Percentiles rank a stretch among this genome's conserved stretches.
Evolutionary conservation across 2,113 vertebrate species (phyloP).

Genomic region (Diadophis punctatus): DNA sequence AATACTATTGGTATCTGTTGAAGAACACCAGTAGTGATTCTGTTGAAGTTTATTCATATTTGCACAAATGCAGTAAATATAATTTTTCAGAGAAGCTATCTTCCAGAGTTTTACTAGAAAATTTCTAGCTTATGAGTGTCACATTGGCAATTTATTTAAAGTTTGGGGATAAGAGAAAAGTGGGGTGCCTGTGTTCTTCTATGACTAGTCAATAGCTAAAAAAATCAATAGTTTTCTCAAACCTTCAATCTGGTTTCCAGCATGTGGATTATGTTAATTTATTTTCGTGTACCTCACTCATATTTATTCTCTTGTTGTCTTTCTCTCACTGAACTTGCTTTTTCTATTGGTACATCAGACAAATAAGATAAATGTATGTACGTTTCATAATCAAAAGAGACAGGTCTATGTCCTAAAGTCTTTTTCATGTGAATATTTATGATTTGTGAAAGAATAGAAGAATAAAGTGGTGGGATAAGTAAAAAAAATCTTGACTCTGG

Average conservation of each 20-base stretch:
- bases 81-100: background rate
- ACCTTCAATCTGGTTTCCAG: background rate
- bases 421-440: background rate
- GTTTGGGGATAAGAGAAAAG: background rate
- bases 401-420: background rate
- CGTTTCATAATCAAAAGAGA: background rate
- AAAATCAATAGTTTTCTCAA: background rate
- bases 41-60: background rate
- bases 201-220: background rate
- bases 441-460: background rate
- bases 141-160: background rate
- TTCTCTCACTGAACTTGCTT: background rate
- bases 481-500: background rate
- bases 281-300: background rate
- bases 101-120: background rate
- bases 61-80: background rate
- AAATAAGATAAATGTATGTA: background rate
- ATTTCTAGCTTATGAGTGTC: background rate
- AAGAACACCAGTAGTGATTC: background rate
- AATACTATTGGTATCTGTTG: background rate
- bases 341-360: background rate
- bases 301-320: background rate
- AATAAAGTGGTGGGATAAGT: background rate
- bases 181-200: background rate
- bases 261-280: background rate